Evolutionary conservation across 2,888 invertebrate species (phyloP), one percentile per base, ranked within the genome.

Genomic region (Epinotia demarniana): DNA sequence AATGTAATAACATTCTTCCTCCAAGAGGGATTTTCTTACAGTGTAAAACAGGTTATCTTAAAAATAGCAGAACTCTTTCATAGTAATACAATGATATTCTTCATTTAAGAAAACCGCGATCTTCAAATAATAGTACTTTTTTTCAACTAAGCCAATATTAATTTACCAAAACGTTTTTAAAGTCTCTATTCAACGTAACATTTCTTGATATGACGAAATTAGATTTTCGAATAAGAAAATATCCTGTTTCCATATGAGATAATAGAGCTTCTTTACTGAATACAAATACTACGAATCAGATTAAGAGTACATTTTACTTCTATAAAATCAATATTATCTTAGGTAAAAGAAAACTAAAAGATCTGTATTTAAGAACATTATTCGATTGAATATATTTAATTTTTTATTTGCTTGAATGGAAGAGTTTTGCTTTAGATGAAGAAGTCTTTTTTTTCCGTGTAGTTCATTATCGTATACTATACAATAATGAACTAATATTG

Each of bases 21-120:
- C 43, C 43, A 43, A 43, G 43, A 43, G 43, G 43, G 43, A 0
- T 43, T 43, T 43, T 12, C 43, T 43, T 43, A 43, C 11, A 43
- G 43, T 43, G 11, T 9, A 9, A 43, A 1, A 43, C 43, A 43
- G 43, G 43, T 43, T 43, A 3, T 43, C 6, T 43, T 43, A 11
- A 43, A 43, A 43, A 9, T 9, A 43, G 6, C 43, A 43, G 11
- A 43, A 43, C 43, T 43, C 43, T 43, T 43, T 43, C 3, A 46
- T 12, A 46, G 46, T 12, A 46, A 46, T 11, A 11, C 12, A 46
- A 46, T 46, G 60, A 60, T 60, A 60, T 60, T 60, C n/a, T 18
- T 60, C 27, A 60, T 27, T 60, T 13, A 60, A 60, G 60, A 60
- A 60, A 60, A 60, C 12, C 60, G 60, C 11, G n/a, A n/a, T 58